Base-by-base conservation (phyloP, 2,113 vertebrate genomes). In the Syngnathus typhle region DNA sequence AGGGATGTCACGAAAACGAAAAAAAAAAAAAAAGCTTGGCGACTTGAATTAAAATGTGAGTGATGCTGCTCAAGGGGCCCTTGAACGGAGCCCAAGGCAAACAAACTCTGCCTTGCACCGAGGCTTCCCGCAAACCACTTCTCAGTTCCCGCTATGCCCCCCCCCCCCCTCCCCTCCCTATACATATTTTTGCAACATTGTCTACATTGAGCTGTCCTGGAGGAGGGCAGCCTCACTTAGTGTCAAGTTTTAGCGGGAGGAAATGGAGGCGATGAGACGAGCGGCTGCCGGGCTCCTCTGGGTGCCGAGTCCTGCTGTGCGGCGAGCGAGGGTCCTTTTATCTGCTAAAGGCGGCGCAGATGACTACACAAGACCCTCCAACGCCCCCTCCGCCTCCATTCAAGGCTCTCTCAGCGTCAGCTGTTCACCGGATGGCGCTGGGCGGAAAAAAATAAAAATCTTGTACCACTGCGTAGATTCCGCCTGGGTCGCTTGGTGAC, bases 351-450 rank as follows among this genome's bases (percentile, higher is more conserved):
- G 83, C 73, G 84, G 71, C 74, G 84, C 88, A 91, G 91, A 91
- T 89, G 91, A 89, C 92, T 82, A 91, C 90, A 91, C 91, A 84
- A 81, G 88, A 84, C 90, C 92, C 91, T 93, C 93, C 87, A 91
- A 87, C 85, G 86, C 79, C 76, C 60, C 71, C 64, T 21, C n/a
- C 60, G 60, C 65, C 84, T 81, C 71, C 89, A 91, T 89, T 92
- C 90, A 72, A 92, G 88, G 80, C 82, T 88, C 91, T 93, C 90
- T 92, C 90, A 84, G 82, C 65, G 85, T 93, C 92, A 94, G 93
- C 90, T 93, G 91, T 92, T 92, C 90, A 77, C 90, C 76, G 85
- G 87, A 92, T 91, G 90, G 91, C 89, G 91, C 92, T 60, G 9
- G 7, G 56, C 5, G 32, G 32, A 37, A 41, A 39, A 38, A 60